phyloP scores from a whole-genome alignment of 2,797 vertebrate genomes.

The Thripadectes ignobilis region DNA sequence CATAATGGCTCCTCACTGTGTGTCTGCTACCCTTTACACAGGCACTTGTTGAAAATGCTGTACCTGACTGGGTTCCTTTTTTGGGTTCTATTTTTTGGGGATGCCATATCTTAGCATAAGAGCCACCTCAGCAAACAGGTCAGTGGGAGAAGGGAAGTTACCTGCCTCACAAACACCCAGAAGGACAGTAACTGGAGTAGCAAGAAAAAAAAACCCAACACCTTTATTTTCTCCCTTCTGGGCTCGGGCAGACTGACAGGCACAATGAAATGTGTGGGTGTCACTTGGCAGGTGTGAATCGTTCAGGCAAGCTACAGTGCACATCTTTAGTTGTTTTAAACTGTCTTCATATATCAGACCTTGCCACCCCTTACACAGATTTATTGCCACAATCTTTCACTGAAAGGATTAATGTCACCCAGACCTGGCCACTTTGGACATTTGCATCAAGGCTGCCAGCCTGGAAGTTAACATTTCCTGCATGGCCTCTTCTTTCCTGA shows the following conservation, averaged over 20 bases:
- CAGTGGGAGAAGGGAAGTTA: not conserved
- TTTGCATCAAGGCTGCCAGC: constrained; percentile 31
- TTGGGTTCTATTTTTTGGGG: not conserved
- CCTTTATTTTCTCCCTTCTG: not conserved
- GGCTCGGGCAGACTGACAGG: constrained; percentile 27
- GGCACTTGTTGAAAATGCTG: not conserved
- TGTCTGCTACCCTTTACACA: not conserved
- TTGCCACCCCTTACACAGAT: not conserved
- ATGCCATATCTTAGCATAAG: not conserved
- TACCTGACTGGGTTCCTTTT: not conserved
- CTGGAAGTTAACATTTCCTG: not conserved
- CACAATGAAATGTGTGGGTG: constrained; percentile 52
- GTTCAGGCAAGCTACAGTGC: constrained; percentile 43
- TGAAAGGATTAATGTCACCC: constrained; percentile 32
- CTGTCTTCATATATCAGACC: constrained; percentile 40
- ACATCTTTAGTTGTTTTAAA: constrained; percentile 57
- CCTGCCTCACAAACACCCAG: not conserved
- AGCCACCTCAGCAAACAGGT: not conserved
- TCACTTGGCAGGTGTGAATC: constrained; percentile 53
- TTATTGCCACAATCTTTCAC: not conserved
- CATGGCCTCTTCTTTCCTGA: not conserved
- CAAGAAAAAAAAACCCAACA: not conserved
- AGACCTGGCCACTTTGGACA: not conserved
- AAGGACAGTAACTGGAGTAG: not conserved
- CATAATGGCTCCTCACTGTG: not conserved